These are phyloP conservation scores for Lanius ludovicianus DNA, from an alignment of 2,113 vertebrate species.

Conservation along the genomic window DNA sequence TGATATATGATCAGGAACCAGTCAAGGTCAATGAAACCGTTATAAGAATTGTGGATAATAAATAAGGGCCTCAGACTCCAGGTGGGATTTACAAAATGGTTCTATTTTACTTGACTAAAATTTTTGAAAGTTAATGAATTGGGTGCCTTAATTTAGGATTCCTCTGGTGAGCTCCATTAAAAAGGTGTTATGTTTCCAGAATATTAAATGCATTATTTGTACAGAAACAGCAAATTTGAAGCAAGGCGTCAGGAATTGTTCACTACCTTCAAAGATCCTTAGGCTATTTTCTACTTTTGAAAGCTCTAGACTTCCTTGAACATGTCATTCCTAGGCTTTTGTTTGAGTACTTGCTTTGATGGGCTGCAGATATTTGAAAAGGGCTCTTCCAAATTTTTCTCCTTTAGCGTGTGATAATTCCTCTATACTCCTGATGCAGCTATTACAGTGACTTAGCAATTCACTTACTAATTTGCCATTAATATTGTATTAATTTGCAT, in stretches of 20 bases:
- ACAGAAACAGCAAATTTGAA: background rate
- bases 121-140: background rate
- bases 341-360: background rate
- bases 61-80: background rate
- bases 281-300: background rate
- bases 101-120: background rate
- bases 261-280: background rate
- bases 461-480: background rate
- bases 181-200: background rate
- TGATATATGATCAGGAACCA: conserved; percentile 1
- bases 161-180: background rate
- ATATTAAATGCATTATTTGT: background rate
- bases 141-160: background rate
- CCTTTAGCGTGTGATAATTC: background rate
- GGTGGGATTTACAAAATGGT: background rate
- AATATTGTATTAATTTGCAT: background rate
- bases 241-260: background rate
- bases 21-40: conserved; percentile 9
- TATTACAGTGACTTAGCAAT: background rate
- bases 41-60: background rate
- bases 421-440: background rate
- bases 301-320: background rate
- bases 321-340: background rate
- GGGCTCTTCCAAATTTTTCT: background rate
- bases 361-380: background rate